Base-by-base conservation (phyloP, 1,140 invertebrate species). In the Belonocnema kinseyi region DNA sequence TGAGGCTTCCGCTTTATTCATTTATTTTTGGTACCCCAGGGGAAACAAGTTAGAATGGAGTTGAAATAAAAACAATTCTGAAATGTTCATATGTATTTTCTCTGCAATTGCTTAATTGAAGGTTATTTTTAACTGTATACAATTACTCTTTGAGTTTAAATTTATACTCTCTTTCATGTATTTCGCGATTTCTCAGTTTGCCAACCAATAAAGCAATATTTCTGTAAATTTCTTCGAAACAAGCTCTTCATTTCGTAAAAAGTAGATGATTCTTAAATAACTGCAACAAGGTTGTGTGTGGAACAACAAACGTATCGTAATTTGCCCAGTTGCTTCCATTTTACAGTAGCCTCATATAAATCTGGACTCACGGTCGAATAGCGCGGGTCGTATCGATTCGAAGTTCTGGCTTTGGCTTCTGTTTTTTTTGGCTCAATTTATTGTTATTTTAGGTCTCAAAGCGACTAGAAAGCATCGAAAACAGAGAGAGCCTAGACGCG, bases 381-480 rank as follows among this genome's bases (percentile, higher is more conserved):
- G 40, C 61, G 16, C n/a, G 61, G 26, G 61, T 16, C 8, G 33
- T 66, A 66, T 66, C 61, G 61, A 66, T 66, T 17, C 11, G 16
- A 26, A 40, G 61, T 8, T 14, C n/a, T 66, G 33, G 33, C 40
- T 66, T n/a, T 40, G 16, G 13, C n/a, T 13, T 26, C 17, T 10
- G 17, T 56, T 19, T n/a, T 56, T 66, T 66, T 4, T 33, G 0
- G 12, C 40, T 8, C 61, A n/a, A 66, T 66, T 66, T 40, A 66
- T 66, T 66, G 61, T 66, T 66, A 33, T 33, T 66, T 66, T 66
- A 40, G 61, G 61, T 40, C 61, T 66, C 61, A 66, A 66, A 66
- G 61, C 61, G n/a, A 66, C 40, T 26, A 33, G 21, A 66, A 66
- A 66, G 61, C 61, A 40, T 66, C 26, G 61, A 66, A 40, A 66